Conservation (phyloP, 2,113 vertebrate species). For the Gila orcuttii region DNA sequence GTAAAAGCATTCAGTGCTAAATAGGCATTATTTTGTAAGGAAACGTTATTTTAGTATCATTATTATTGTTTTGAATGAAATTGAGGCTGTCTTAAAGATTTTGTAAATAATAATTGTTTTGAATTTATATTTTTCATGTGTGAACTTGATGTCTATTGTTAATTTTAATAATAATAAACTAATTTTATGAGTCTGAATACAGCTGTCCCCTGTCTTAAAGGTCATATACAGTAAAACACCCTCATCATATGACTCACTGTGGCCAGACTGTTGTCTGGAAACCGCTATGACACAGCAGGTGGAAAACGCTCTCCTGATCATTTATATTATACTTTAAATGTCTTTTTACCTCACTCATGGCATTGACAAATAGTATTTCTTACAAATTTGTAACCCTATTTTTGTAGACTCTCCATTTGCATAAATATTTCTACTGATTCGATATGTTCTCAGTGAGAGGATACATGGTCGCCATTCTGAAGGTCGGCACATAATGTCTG, state of each 20-base stretch:
- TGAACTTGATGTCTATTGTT: not conserved
- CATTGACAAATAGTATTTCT: not conserved
- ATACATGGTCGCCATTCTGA: not conserved
- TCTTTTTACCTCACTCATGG: not conserved
- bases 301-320: not conserved
- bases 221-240: not conserved
- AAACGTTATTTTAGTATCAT: not conserved
- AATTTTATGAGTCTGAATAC: not conserved
- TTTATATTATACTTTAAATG: not conserved
- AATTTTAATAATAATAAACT: conserved; percentile 23
- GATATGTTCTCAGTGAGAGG: not conserved
- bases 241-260: not conserved
- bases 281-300: not conserved
- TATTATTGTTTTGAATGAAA: not conserved
- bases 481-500: conserved; percentile 38
- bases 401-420: not conserved
- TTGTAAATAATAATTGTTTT: not conserved
- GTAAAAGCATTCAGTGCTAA: not conserved
- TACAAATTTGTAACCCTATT: not conserved
- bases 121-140: not conserved
- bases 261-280: conserved; percentile 1
- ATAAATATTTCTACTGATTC: not conserved
- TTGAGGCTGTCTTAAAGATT: not conserved
- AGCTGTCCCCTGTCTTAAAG: conserved; percentile 8
- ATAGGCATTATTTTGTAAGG: not conserved